These are phyloP conservation scores for Megaceryle alcyon DNA, from an alignment of 2,797 vertebrate species.

Conservation along the genomic window DNA sequence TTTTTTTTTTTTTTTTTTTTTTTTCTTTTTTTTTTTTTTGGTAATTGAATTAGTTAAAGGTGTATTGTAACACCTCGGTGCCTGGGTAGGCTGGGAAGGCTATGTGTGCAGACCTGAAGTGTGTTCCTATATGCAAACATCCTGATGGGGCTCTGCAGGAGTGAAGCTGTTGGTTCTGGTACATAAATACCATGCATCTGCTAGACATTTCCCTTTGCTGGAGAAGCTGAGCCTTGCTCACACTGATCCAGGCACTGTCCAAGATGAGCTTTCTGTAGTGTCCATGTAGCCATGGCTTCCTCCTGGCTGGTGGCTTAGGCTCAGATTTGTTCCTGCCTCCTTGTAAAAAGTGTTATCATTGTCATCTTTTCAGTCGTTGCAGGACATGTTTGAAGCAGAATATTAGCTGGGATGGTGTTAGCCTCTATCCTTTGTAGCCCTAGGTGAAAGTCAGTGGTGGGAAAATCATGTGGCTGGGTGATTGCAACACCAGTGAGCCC, in stretches of 20 bases:
- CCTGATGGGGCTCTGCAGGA: neutral
- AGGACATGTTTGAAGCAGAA: neutral
- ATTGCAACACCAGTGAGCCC: neutral
- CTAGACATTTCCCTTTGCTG: neutral
- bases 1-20: neutral
- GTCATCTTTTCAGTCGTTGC: neutral
- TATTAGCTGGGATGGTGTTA: neutral
- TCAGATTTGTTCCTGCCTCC: neutral
- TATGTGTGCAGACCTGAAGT: accelerated
- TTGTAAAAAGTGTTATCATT: neutral
- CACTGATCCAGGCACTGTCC: accelerated
- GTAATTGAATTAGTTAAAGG: conserved; percentile 36
- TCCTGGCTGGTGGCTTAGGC: neutral
- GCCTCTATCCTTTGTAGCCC: accelerated
- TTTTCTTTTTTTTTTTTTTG: neutral
- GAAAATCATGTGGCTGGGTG: neutral
- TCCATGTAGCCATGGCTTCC: accelerated
- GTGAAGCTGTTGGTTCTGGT: neutral
- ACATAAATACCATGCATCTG: neutral
- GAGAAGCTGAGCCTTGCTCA: neutral
- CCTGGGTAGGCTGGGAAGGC: neutral
- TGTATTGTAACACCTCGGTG: neutral
- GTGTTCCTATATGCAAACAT: neutral
- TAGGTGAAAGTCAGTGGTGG: neutral
- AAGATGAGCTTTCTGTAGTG: neutral